Percentiles rank a stretch among this genome's conserved stretches.
phyloP scores from a whole-genome alignment of 2,888 invertebrate species.

The Acheta domesticus region DNA sequence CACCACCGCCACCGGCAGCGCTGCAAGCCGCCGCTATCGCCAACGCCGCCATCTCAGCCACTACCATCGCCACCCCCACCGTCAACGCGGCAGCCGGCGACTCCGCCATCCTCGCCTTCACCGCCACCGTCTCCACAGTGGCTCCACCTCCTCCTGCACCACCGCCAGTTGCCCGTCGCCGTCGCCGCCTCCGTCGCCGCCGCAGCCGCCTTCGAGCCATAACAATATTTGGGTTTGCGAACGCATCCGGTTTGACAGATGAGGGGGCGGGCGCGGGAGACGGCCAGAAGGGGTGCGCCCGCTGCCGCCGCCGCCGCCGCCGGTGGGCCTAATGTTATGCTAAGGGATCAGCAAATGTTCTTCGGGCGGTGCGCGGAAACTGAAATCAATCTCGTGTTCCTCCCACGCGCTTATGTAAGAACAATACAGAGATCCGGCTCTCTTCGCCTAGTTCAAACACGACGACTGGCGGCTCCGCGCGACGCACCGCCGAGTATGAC shows the following conservation, averaged over 20 bases:
- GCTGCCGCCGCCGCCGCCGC: constrained; percentile 3
- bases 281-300: background rate
- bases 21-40: no score
- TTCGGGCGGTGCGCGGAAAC: constrained; percentile 7
- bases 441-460: background rate
- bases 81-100: rapidly evolving
- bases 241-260: background rate
- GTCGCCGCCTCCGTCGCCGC: background rate
- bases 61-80: no score
- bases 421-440: constrained; percentile 10
- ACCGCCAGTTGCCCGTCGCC: background rate
- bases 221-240: background rate
- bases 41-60: rapidly evolving
- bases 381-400: constrained; percentile 9
- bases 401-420: constrained; percentile 9
- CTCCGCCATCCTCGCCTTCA: background rate
- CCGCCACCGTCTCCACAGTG: constrained; percentile 23
- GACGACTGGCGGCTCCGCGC: background rate
- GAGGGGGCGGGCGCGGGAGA: background rate
- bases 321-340: background rate
- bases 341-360: constrained; percentile 5
- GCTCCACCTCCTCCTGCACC: constrained; percentile 20
- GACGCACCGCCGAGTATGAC: background rate
- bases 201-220: background rate
- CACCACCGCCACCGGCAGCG: no score